These are phyloP conservation scores for Microplitis deprimator DNA, from an alignment of 2,888 invertebrate species.

Conservation along the genomic window DNA sequence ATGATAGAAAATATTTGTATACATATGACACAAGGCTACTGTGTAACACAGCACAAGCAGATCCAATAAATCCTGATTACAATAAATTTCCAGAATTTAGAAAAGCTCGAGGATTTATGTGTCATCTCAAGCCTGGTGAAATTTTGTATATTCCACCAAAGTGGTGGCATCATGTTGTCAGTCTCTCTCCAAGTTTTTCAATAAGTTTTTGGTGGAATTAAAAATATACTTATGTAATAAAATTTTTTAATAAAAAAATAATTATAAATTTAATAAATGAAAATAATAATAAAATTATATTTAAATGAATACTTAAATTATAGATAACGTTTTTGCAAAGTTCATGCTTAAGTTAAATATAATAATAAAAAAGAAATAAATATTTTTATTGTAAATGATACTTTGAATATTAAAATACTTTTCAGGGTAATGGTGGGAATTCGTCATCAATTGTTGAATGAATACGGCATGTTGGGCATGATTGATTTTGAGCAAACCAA, in stretches of 20 bases:
- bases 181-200: constrained; percentile 91
- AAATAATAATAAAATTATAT: constrained; percentile 11
- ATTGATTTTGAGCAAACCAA: constrained; percentile 54
- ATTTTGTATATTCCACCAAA: constrained; percentile 94
- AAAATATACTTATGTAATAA: constrained; percentile 52
- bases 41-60: constrained; percentile 91
- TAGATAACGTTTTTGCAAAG: no score
- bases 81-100: constrained; percentile 81
- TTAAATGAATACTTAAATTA: no score
- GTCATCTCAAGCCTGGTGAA: constrained; percentile 86
- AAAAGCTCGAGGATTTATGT: constrained; percentile 77
- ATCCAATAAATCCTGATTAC: constrained; percentile 85
- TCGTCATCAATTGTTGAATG: constrained; percentile 56
- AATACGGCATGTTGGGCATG: constrained; percentile 58
- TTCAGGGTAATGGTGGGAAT: constrained; percentile 56
- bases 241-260: constrained; percentile 13
- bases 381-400: background rate
- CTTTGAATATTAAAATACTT: background rate
- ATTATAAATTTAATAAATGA: constrained; percentile 14
- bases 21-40: constrained; percentile 85
- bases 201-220: constrained; percentile 98
- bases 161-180: constrained; percentile 98
- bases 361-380: constrained; percentile 4
- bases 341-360: background rate
- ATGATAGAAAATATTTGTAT: constrained; percentile 82